phyloP scores from a whole-genome alignment of 1,140 invertebrate genomes.

The Zaprionus lachaisei region DNA sequence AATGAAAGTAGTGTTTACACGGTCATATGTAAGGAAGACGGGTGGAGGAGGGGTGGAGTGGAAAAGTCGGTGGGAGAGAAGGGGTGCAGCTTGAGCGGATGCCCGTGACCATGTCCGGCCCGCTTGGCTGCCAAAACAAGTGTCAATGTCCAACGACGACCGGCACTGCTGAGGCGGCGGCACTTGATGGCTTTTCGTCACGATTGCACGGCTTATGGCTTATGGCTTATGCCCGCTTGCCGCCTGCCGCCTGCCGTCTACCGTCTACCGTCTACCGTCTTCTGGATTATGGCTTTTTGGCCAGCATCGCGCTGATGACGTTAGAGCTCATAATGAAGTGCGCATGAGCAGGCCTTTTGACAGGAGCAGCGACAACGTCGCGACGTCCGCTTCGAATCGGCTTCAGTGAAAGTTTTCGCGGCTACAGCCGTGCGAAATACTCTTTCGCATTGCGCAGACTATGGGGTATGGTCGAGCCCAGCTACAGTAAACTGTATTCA shows the following conservation, averaged over 20 bases:
- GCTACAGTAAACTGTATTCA: constrained; percentile 21
- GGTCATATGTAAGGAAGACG: not conserved
- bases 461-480: not conserved
- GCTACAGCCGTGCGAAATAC: constrained; percentile 40
- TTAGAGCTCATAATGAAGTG: constrained; percentile 72
- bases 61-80: not conserved
- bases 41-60: not conserved
- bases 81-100: constrained; percentile 11
- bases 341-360: constrained; percentile 68
- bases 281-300: constrained; percentile 26
- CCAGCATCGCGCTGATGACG: constrained; percentile 56
- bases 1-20: constrained; percentile 65
- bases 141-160: constrained; percentile 73
- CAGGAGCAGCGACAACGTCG: constrained; percentile 61
- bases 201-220: constrained; percentile 63
- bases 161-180: constrained; percentile 7
- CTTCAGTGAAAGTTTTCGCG: constrained; percentile 74
- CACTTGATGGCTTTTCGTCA: constrained; percentile 76
- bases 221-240: constrained; percentile 28
- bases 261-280: not conserved
- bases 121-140: constrained; percentile 55
- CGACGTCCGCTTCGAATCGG: constrained; percentile 57
- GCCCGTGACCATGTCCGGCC: constrained; percentile 33
- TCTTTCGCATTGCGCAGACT: not conserved
- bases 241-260: constrained; percentile 10